Evolutionary conservation across 2,797 vertebrate species (phyloP), one percentile per base, ranked within the genome.

Genomic region (Emydoidea blandingii): DNA sequence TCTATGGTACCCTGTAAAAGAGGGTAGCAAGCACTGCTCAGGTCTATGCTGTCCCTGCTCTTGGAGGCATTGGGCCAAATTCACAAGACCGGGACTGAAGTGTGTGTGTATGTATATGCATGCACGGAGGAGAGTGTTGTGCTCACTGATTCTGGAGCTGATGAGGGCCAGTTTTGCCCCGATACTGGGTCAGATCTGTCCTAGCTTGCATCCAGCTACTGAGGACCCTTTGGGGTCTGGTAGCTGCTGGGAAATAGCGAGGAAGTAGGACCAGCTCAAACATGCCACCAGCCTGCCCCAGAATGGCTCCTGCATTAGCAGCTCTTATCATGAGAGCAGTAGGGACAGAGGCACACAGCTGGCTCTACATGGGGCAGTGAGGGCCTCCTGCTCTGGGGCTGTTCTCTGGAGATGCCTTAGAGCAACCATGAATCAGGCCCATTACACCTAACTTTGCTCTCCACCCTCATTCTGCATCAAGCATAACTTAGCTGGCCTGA

Each of bases 401-500:
- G 74, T 68, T 94, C 82, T 81, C 57, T 92, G 80, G 81, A 79
- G 54, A 81, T 34, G 44, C 87, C 83, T 92, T 59, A 76, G 83
- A 86, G 59, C 52, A 93, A 19, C 81, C 87, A 19, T 89, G 84
- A 94, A 87, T 90, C 44, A 0, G n/a, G 12, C 52, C 19, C 82
- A 0, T 94, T 95, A 68, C 59, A 65, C 52, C 82, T 50, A 83
- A 12, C 37, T 81, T 91, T 8, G 0, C 93, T 53, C 6, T 87
- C 76, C 49, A 84, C 95, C 86, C 90, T 95, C 84, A 54, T 94
- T 85, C 82, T 92, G 18, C 82, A 79, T 72, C 93, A 62, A 65
- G 87, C 89, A 54, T 81, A 87, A 94, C 84, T 80, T 94, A 87
- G 87, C 89, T 92, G 47, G 74, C 89, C 84, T 91, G 87, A 87